Percentiles rank a stretch among this genome's conserved stretches.
These are phyloP conservation scores for Hydraecia micacea DNA, from an alignment of 2,888 invertebrate genomes.

Conservation along the genomic window DNA sequence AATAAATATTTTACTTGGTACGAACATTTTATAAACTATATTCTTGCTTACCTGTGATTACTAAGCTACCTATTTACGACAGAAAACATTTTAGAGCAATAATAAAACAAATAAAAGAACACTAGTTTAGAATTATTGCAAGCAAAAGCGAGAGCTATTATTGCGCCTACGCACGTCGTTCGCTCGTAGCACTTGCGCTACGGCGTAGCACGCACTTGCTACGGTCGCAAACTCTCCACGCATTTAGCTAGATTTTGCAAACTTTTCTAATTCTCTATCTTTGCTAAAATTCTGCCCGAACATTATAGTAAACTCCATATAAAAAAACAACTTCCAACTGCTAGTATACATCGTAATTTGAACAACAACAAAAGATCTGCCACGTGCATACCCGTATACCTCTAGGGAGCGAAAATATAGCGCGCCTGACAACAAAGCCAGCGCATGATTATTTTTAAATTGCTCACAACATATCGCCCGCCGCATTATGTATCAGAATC, in stretches of 20 bases:
- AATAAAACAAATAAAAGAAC: background rate
- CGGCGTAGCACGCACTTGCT: conserved; percentile 31
- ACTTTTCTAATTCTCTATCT: background rate
- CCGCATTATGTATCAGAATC: conserved; percentile 57
- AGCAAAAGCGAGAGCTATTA: background rate
- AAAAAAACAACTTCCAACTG: conserved; percentile 19
- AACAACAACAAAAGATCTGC: conserved; percentile 50
- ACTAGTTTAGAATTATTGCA: background rate
- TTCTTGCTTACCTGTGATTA: conserved; percentile 1
- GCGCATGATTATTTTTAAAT: conserved; percentile 62
- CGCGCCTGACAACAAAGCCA: conserved; percentile 49
- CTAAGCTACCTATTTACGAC: background rate
- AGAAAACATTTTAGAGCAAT: background rate
- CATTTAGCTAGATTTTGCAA: background rate
- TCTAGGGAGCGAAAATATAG: conserved; percentile 41
- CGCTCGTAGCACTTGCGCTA: conserved; percentile 27
- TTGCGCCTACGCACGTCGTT: background rate
- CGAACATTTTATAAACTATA: background rate
- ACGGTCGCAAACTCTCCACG: background rate
- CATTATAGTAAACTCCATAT: background rate
- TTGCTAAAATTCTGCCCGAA: background rate
- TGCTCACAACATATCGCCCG: conserved; percentile 58
- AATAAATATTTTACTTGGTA: conserved; percentile 25
- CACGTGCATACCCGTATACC: conserved; percentile 11
- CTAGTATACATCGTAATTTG: conserved; percentile 30